Evolutionary conservation across 2,113 vertebrate species (phyloP), one percentile per base, ranked within the genome.

Genomic region (Enhydra lutris): DNA sequence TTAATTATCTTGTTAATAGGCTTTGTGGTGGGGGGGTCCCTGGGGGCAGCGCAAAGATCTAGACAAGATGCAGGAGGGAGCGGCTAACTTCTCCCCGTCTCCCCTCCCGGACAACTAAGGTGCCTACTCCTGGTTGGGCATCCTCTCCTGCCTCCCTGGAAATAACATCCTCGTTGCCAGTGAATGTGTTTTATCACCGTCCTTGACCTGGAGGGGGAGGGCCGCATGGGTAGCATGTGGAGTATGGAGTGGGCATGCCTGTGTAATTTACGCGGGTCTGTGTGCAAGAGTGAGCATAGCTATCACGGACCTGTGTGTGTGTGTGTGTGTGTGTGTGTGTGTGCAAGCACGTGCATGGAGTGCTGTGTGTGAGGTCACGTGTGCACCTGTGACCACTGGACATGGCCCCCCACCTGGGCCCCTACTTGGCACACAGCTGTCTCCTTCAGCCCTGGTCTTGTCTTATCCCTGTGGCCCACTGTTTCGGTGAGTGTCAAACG

Each of bases 1-100:
- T 97, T 97, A 98, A 98, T 98, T 98, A 95, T 80, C 81, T 95
- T 11, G 63, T 52, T 98, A 98, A 98, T 67, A 90, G 97, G 91
- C 67, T 97, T 98, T 92, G 74, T 92, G 74, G 86, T 47, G 98
- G 94, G 96, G 98, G 94, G 96, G 57, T 98, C 61, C 93, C 96
- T 95, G 84, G 95, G 95, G 95, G 97, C 91, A 97, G 97, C 36
- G 91, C 57, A 45, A 61, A 92, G 20, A 47, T 97, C 91, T 94
- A 98, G 95, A 89, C 95, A 97, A 98, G 97, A 92, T 89, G 65
- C 52, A 91, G 29, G 95, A 95, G 92, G 92, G 24, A 97, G 89
- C 96, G 97, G 92, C 95, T 98, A 96, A 97, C 76, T 97, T 1
- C 91, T 91, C 76, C 95, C 81, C 3, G 2, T 47, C 34, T 85